phyloP scores from a whole-genome alignment of 1,140 invertebrate species.

The Bombus sylvicola region DNA sequence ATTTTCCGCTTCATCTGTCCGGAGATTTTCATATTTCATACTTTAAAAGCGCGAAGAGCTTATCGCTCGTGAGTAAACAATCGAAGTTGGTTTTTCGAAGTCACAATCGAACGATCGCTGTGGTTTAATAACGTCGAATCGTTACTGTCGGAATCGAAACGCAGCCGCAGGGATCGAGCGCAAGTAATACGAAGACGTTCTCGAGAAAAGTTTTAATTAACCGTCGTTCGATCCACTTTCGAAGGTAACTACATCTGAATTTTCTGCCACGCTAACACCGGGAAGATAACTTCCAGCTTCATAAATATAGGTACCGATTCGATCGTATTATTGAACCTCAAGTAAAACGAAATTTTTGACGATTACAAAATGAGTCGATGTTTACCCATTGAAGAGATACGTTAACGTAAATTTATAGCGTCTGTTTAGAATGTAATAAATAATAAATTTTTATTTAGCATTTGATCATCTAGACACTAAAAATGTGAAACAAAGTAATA shows the following conservation, averaged over 20 bases:
- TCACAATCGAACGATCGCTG: conserved; percentile 5
- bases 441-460: too few relatives aligned
- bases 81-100: conserved; percentile 10
- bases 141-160: conserved; percentile 16
- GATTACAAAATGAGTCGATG: neutral
- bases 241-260: conserved; percentile 26
- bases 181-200: conserved; percentile 37
- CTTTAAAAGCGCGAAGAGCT: neutral
- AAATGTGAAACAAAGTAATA: too few relatives aligned
- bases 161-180: conserved; percentile 8
- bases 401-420: too few relatives aligned
- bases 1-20: neutral
- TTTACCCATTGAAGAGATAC: too few relatives aligned
- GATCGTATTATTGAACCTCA: neutral
- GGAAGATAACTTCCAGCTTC: conserved; percentile 5
- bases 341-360: neutral
- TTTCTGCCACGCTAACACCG: conserved; percentile 3
- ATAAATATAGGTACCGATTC: conserved; percentile 29
- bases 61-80: conserved; percentile 22
- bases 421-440: too few relatives aligned
- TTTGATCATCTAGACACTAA: too few relatives aligned
- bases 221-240: conserved; percentile 28
- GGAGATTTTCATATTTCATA: conserved; percentile 13
- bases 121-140: conserved; percentile 33
- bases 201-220: conserved; percentile 47